Conservation (phyloP, 2,888 invertebrate species). For the Carterocephalus palaemon region DNA sequence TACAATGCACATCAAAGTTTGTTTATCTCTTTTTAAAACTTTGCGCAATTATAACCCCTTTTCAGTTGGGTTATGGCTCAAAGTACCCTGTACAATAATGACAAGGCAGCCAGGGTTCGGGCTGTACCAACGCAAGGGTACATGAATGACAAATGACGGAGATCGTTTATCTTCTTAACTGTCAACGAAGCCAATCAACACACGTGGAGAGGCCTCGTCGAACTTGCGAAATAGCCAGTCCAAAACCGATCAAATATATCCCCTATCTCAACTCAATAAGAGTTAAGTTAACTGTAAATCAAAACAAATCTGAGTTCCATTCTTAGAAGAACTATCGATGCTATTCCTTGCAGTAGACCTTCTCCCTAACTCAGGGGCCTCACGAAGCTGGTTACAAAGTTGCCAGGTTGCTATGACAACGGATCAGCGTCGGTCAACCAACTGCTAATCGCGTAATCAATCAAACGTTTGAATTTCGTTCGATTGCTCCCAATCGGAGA, state of each 20-base stretch:
- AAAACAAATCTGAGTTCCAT: conserved; percentile 35
- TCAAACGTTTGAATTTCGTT: conserved; percentile 44
- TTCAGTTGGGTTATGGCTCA: conserved; percentile 1
- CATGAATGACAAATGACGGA: conserved; percentile 70
- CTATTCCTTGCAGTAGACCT: conserved; percentile 30
- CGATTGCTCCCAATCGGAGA: conserved; percentile 27
- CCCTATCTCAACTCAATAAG: conserved; percentile 1
- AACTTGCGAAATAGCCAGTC: conserved; percentile 27
- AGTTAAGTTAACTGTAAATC: background rate
- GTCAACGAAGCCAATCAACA: conserved; percentile 73
- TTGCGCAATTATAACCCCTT: background rate
- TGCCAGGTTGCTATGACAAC: conserved; percentile 41
- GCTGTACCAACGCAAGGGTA: conserved; percentile 49
- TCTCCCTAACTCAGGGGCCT: conserved; percentile 32
- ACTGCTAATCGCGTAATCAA: conserved; percentile 60
- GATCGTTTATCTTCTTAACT: conserved; percentile 75
- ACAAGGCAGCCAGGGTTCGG: conserved; percentile 14
- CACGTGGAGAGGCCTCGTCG: conserved; percentile 58
- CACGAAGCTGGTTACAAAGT: conserved; percentile 32
- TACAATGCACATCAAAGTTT: conserved; percentile 32
- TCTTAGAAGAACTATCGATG: conserved; percentile 43
- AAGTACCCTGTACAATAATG: conserved; percentile 22
- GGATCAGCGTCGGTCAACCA: conserved; percentile 49
- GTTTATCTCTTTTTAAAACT: conserved; percentile 1
- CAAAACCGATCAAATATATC: conserved; percentile 10